These are phyloP conservation scores for Sturmia bella DNA, from an alignment of 2,888 invertebrate species.

Conservation along the genomic window DNA sequence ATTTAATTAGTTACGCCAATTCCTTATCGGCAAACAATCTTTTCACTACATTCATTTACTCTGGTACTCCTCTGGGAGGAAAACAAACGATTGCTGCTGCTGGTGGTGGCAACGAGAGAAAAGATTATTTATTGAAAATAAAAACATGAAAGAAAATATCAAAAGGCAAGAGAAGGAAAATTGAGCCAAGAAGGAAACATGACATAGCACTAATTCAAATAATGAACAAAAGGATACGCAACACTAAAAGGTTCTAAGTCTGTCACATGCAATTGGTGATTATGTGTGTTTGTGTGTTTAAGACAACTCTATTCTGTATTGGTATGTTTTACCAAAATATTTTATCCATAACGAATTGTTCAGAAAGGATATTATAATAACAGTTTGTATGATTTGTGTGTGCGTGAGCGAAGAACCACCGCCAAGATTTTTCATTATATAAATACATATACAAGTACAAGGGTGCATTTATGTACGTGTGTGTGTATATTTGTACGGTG, in stretches of 20 bases:
- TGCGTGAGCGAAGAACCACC: slow-evolving; percentile 3
- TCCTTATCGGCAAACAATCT: slow-evolving; percentile 66
- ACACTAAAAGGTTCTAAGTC: slow-evolving; percentile 29
- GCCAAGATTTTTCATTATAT: neutral
- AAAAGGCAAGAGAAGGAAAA: neutral
- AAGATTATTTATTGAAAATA: slow-evolving; percentile 34
- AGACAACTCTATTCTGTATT: slow-evolving; percentile 59
- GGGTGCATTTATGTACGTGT: neutral
- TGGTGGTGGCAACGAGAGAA: slow-evolving; percentile 37
- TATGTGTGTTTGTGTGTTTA: slow-evolving; percentile 1
- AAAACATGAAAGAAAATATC: neutral
- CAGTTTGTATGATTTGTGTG: neutral
- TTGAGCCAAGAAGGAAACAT: slow-evolving; percentile 44
- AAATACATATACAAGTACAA: too few species aligned
- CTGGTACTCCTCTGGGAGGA: slow-evolving; percentile 53
- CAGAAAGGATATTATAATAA: slow-evolving; percentile 72
- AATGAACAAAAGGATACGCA: slow-evolving; percentile 54
- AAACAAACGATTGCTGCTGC: slow-evolving; percentile 27
- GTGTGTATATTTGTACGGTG: slow-evolving; percentile 15
- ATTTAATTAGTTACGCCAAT: slow-evolving; percentile 68
- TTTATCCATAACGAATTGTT: slow-evolving; percentile 78
- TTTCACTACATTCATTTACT: slow-evolving; percentile 16
- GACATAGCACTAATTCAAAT: slow-evolving; percentile 65
- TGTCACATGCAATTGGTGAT: slow-evolving; percentile 27
- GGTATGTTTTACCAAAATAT: slow-evolving; percentile 75